Base-by-base conservation (phyloP, 2,888 invertebrate species). In the Odontothrips loti region DNA sequence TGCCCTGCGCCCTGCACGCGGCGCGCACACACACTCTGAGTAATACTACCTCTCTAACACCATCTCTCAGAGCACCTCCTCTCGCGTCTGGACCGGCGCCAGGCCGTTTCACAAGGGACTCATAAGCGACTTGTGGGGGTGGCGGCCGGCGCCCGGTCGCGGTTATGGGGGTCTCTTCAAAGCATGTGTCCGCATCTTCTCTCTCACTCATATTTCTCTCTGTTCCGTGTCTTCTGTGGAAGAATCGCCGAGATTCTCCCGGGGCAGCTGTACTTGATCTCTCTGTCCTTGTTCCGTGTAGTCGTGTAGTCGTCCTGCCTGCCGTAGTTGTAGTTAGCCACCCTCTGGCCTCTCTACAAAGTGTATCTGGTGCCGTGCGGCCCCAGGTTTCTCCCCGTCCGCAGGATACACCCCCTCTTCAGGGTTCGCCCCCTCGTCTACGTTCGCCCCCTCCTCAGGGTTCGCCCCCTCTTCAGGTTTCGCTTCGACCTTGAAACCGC, bases 401-500 rank as follows among this genome's bases (percentile, higher is more conserved):
- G 43, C 79, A 79, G 79, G 29, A 3, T 48, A n/a, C 79, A 23
- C 47, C 79, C 79, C 79, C 79, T 48, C 48, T 15, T 47, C 79
- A 79, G 79, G n/a, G 47, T 79, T 79, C 79, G 79, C 79, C 15
- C 79, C 79, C 79, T 47, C 79, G n/a, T 48, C 79, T 34, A 34
- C 34, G 47, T 48, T 48, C 79, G 47, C n/a, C 79, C 79, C 79
- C 34, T 48, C 48, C 79, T 34, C 79, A 79, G 79, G 43, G 34
- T 79, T 79, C 79, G 79, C 79, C 4, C 79, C 80, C 80, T 47
- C 80, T 80, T 80, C 80, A 81, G 83, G 83, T 80, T 43, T 48
- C 78, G 82, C 75, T 81, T 80, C 83, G 20, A 81, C 82, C 75
- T 80, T 82, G 81, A 82, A 82, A 81, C 82, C 82, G 79, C 47